Evolutionary conservation across 2,888 invertebrate genomes (phyloP).

Genomic region (Acanthosepion esculentum): DNA sequence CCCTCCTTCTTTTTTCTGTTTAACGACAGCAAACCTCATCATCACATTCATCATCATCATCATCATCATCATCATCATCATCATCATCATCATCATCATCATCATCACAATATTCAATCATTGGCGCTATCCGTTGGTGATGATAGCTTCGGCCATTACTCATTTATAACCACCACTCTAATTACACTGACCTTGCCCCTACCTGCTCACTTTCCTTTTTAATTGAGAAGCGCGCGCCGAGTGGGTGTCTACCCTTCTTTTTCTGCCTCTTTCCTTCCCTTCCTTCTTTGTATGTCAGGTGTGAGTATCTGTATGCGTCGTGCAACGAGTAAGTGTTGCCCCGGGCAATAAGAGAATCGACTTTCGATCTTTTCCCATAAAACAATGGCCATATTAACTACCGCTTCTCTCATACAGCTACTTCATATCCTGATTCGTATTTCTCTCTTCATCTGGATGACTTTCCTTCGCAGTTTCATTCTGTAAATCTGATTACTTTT

Average conservation of each 20-base stretch:
- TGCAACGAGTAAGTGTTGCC: not conserved
- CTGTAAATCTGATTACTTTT: too few species aligned
- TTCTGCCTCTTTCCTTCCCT: not conserved
- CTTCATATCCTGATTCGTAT: not conserved
- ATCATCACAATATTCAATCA: not conserved
- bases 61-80: not conserved
- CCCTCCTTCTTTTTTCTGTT: not conserved
- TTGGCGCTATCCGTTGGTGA: not conserved
- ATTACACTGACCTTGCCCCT: not conserved
- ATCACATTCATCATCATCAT: not conserved
- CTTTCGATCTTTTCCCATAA: not conserved
- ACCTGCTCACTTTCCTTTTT: not conserved
- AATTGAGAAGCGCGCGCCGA: not conserved
- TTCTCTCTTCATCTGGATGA: too few species aligned
- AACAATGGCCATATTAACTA: not conserved
- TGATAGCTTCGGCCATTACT: not conserved
- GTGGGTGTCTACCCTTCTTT: not conserved
- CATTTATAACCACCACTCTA: slow-evolving; percentile 14
- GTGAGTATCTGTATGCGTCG: not conserved
- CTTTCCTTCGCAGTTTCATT: too few species aligned
- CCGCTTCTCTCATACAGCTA: not conserved
- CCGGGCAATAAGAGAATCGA: not conserved
- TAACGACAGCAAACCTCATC: not conserved
- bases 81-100: not conserved
- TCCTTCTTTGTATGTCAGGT: not conserved